phyloP scores from a whole-genome alignment of 2,888 invertebrate species.

The Callosobruchus maculatus region DNA sequence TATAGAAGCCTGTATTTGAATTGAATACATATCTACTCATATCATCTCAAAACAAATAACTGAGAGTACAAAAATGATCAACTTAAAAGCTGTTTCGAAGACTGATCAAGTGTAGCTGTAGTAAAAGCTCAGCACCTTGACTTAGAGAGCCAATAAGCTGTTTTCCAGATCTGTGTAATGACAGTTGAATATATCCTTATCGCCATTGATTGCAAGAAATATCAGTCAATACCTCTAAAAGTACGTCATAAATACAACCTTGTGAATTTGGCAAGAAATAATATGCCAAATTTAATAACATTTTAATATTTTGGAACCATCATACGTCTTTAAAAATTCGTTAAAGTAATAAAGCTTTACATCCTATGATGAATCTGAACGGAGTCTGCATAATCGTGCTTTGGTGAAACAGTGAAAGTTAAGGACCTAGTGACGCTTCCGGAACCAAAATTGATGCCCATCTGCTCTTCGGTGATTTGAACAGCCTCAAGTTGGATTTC shows the following conservation, averaged over 20 bases:
- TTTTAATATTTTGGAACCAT: too few relatives aligned
- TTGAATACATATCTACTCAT: background rate
- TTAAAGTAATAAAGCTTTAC: background rate
- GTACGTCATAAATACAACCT: too few relatives aligned
- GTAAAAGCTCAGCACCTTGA: too few relatives aligned
- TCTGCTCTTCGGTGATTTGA: conserved; percentile 20
- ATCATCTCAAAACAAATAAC: background rate
- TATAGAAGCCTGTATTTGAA: background rate
- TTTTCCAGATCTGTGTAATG: too few relatives aligned
- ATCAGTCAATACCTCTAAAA: too few relatives aligned
- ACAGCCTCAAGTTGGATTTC: conserved; percentile 78
- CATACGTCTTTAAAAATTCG: too few relatives aligned
- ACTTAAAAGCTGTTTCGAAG: background rate
- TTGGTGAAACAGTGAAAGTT: background rate
- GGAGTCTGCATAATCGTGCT: background rate
- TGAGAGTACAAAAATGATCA: background rate
- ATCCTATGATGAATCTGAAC: background rate
- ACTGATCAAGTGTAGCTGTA: too few relatives aligned
- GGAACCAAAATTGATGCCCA: background rate
- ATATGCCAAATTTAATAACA: too few relatives aligned
- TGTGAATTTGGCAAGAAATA: too few relatives aligned
- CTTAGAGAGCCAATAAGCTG: too few relatives aligned
- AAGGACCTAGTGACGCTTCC: background rate
- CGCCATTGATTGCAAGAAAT: too few relatives aligned
- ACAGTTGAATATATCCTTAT: too few relatives aligned